A percentile compares a stretch with the other conserved stretches of the same genome.
Evolutionary conservation across 37 sponge, comb jelly and placozoan species (phyloP).

Genomic region (Agelas oroides): DNA sequence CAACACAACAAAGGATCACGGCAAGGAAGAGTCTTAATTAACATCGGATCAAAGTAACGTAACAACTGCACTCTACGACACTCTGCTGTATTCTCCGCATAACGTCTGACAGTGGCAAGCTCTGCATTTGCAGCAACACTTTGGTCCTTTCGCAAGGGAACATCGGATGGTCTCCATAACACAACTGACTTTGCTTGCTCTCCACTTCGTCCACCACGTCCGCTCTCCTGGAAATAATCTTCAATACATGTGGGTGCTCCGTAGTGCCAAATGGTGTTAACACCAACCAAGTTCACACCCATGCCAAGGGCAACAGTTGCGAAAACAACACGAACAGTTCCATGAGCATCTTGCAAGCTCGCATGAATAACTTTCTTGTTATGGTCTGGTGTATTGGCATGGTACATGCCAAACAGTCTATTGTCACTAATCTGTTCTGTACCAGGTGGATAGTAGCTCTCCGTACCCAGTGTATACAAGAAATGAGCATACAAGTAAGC

Average conservation of each 20-base stretch:
- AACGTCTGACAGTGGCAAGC: conserved; percentile 13
- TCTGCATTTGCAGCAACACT: background rate
- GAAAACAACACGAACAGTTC: conserved; percentile 48
- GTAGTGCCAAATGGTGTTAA: conserved; percentile 46
- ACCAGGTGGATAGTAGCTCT: conserved; percentile 42
- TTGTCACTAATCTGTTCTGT: conserved; percentile 40
- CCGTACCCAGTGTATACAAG: conserved; percentile 3
- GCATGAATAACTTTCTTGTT: conserved; percentile 30
- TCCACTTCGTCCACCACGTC: conserved; percentile 39
- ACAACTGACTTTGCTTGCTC: conserved; percentile 33
- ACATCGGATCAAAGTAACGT: conserved; percentile 16
- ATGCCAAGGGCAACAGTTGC: conserved; percentile 56
- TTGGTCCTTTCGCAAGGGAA: conserved; percentile 12
- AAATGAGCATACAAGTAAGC: conserved; percentile 40
- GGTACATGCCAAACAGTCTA: conserved; percentile 58
- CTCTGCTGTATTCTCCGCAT: conserved; percentile 15
- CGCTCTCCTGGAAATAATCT: conserved; percentile 46
- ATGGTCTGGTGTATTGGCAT: conserved; percentile 33
- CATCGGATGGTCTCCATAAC: conserved; percentile 44
- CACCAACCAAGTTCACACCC: conserved; percentile 34
- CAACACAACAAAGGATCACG: conserved; percentile 23
- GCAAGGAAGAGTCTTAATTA: background rate
- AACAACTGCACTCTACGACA: conserved; percentile 38
- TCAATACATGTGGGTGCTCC: conserved; percentile 55
- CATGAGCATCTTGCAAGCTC: conserved; percentile 33